Evolutionary conservation across 2,797 vertebrate species (phyloP), one percentile per base, ranked within the genome.

Genomic region (Epinephelus awoara): DNA sequence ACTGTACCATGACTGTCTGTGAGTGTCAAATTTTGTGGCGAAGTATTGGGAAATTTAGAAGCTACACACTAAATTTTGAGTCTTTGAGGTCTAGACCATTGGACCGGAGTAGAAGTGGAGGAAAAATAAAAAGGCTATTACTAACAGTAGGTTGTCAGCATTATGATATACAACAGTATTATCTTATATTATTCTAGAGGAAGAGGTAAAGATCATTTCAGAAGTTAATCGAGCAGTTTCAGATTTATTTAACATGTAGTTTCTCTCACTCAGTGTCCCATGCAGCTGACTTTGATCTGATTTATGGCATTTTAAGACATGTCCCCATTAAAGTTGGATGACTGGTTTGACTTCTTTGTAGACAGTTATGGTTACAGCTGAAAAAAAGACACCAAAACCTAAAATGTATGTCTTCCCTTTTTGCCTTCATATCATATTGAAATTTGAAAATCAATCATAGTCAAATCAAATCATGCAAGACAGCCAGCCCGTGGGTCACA

Each of bases 401-500:
- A 49, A 47, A 51, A 64, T 15, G 4, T 1, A 25, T 12, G 8
- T 27, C 44, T 9, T n/a, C 29, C 51, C 18, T 21, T 44, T 34
- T 7, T 44, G 56, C 25, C 49, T 59, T 27, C 13, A 23, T 46
- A 56, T 27, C 13, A 23, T 46, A 51, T 51, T 40, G 47, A 29
- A 72, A 68, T 8, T 49, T 40, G 21, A 74, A 80, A 47, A 61
- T 46, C 10, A 47, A 56, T 27, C 34, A 8, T 34, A 34, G 34
- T 65, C 4, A 77, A 78, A 66, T 74, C 17, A 72, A 21, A 81
- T 25, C 34, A 18, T 21, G 9, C 29, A 46, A 8, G 63, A 55
- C 50, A 51, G 17, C 46, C 52, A 51, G 2, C 40, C 25, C 49
- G 14, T 34, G 19, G 71, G 44, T 67, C 46, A 55, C 70, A 57